phyloP scores from a whole-genome alignment of 2,113 vertebrate genomes.

The Sinocyclocheilus anophthalmus region DNA sequence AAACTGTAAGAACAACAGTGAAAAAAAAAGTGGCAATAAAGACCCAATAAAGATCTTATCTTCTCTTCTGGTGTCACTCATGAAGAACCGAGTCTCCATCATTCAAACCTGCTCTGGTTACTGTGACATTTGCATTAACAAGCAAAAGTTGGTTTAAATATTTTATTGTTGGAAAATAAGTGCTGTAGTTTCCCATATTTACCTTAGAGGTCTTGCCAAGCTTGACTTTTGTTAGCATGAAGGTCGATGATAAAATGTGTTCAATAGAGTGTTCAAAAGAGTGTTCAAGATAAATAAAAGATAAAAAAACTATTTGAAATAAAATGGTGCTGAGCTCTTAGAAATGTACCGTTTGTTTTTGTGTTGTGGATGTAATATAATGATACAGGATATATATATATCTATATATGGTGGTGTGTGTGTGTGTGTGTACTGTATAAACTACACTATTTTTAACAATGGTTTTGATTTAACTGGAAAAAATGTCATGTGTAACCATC shows the following conservation, averaged over 20 bases:
- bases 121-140: background rate
- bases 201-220: background rate
- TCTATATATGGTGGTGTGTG: too few species aligned
- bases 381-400: too few species aligned
- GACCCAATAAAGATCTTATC: constrained; percentile 28
- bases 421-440: too few species aligned
- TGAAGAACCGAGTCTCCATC: background rate
- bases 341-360: background rate
- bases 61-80: background rate
- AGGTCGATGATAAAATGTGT: background rate
- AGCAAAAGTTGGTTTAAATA: background rate
- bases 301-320: background rate
- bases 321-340: background rate
- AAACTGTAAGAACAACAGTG: constrained; percentile 26
- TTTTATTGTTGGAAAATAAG: background rate
- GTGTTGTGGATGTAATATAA: background rate
- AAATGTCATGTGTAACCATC: background rate
- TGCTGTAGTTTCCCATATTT: background rate
- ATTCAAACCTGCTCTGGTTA: background rate
- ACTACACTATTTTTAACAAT: background rate
- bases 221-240: background rate
- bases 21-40: constrained; percentile 55
- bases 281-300: background rate
- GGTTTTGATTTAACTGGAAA: background rate
- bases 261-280: background rate